A percentile compares a stretch with the other conserved stretches of the same genome.
phyloP scores from a whole-genome alignment of 2,113 vertebrate genomes.

The Mesembrinibis cayennensis region DNA sequence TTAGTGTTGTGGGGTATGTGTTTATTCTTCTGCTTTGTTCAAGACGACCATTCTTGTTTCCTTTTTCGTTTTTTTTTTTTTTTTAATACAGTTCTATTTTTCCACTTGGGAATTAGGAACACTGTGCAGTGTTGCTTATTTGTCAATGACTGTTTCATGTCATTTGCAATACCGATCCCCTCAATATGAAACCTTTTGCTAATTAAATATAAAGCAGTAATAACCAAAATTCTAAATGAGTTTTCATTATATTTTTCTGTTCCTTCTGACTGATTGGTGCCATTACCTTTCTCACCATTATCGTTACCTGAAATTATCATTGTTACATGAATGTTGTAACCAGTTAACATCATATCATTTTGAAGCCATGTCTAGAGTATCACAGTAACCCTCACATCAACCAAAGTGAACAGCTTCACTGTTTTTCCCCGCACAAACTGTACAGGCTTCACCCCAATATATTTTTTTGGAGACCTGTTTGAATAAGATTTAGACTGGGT shows the following conservation, averaged over 20 bases:
- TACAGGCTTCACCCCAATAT: background rate
- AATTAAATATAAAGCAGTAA: background rate
- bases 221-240: background rate
- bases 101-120: background rate
- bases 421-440: background rate
- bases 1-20: background rate
- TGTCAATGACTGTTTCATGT: background rate
- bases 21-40: background rate
- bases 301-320: background rate
- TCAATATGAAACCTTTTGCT: background rate
- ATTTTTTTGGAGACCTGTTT: background rate
- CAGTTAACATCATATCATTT: background rate
- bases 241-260: background rate
- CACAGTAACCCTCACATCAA: background rate
- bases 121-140: background rate
- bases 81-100: background rate
- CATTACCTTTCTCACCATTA: background rate
- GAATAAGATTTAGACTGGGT: background rate
- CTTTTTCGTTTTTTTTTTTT: too few relatives aligned
- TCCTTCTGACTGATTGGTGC: background rate
- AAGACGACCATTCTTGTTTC: fast-evolving
- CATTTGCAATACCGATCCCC: background rate
- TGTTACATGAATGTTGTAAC: background rate
- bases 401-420: background rate
- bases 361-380: background rate